These are phyloP conservation scores for Meloidogyne hapla DNA, from an alignment of 1,140 invertebrate genomes.

Conservation along the genomic window DNA sequence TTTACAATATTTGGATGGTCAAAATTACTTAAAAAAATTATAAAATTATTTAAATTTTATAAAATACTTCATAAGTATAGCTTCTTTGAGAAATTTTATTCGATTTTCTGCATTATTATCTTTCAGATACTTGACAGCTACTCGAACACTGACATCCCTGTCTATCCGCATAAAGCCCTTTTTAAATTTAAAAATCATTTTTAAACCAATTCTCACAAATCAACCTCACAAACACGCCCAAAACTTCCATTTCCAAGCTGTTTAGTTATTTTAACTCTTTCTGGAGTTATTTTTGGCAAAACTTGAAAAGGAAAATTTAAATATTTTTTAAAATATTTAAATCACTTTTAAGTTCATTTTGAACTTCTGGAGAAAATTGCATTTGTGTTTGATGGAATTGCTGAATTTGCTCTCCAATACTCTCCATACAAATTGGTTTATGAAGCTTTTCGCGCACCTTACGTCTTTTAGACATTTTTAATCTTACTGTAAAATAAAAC, in stretches of 20 bases:
- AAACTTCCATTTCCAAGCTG: constrained; percentile 93
- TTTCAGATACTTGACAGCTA: constrained; percentile 78
- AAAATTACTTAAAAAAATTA: constrained; percentile 73
- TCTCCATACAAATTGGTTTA: constrained; percentile 45
- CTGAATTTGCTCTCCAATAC: constrained; percentile 36
- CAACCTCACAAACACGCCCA: constrained; percentile 91
- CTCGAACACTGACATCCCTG: constrained; percentile 69
- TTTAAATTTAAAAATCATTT: constrained; percentile 6
- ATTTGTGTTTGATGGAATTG: constrained; percentile 35
- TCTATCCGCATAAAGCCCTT: constrained; percentile 18
- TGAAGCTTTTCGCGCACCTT: constrained; percentile 45
- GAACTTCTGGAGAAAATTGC: constrained; percentile 43
- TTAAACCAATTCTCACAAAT: constrained; percentile 65
- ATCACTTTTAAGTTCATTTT: constrained; percentile 55
- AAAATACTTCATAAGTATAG: constrained; percentile 79
- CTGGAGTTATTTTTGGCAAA: constrained; percentile 39
- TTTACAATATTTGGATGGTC: constrained; percentile 90
- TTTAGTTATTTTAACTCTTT: constrained; percentile 38
- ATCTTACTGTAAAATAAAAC: not conserved
- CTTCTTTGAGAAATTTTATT: constrained; percentile 90
- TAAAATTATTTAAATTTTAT: not conserved
- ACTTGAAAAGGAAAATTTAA: constrained; percentile 33
- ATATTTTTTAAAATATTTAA: constrained; percentile 1
- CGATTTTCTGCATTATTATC: constrained; percentile 89
- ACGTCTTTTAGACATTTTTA: constrained; percentile 31